Base-by-base conservation (phyloP, 2,888 invertebrate species). In the Pristionchus arcanus region DNA sequence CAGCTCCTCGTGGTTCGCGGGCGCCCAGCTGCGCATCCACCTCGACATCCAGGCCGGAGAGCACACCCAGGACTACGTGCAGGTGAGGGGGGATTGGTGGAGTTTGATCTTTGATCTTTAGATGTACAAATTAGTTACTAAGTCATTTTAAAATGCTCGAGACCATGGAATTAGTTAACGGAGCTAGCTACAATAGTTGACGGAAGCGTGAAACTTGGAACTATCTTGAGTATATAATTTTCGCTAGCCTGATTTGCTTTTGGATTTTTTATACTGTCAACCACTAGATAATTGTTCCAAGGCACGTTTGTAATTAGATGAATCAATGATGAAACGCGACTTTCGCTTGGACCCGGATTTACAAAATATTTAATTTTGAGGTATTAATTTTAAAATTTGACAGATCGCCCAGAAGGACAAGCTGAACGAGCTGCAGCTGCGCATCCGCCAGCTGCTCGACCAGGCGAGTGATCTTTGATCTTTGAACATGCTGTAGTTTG, bases 21-120 rank as follows among this genome's bases (percentile, higher is more conserved):
- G 99, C 88, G 98, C 98, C 49, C 98, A 99, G 95, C 96, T 99
- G 97, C 96, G 97, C 93, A 97, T 99, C 3, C 99, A 99, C 96
- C 96, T 99, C 91, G 98, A 99, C 95, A 98, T 99, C 93, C 98
- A 99, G 97, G 98, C 98, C 87, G 99, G 99, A 90, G 99, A 99
- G 95, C 98, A 99, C 96, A 98, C 99, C 25, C 97, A 98, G 91
- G 98, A 99, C 96, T 99, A 99, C 96, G 97, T 98, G 34, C 97
- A 98, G 93, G 94, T 94, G 15, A 7, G 74, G 19, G 15, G n/a
- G 68, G 25, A 49, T 49, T 9, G 9, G 9, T 49, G 42, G 42
- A 49, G 13, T 25, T 34, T 42, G 21, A 53, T 74, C 37, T 74
- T 74, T 74, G 37, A 37, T 74, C 16, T 34, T 49, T 37, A 49